Evolutionary conservation across 2,113 vertebrate species (phyloP).

Genomic region (Peucedramus taeniatus): DNA sequence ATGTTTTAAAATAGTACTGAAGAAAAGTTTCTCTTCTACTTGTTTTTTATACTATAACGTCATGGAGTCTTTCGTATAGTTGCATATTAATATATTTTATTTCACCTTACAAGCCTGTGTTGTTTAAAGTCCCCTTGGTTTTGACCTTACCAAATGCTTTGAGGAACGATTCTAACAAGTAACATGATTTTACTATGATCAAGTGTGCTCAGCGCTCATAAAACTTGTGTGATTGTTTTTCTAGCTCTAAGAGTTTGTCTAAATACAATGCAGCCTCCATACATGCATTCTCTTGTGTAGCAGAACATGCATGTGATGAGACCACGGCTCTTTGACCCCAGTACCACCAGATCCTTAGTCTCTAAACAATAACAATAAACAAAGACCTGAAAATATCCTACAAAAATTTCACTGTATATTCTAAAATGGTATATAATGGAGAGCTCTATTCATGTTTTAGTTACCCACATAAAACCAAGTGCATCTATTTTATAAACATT

Average conservation of each 20-base stretch:
- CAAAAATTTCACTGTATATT: not conserved
- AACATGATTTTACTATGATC: not conserved
- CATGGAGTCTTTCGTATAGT: not conserved
- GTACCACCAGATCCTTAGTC: not conserved
- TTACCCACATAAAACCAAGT: not conserved
- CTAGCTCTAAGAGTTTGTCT: not conserved
- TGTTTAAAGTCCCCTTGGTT: not conserved
- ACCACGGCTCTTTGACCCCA: not conserved
- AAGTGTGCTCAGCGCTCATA: not conserved
- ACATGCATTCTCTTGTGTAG: rapidly evolving
- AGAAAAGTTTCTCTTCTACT: not conserved
- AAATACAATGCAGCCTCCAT: not conserved
- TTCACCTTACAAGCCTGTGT: not conserved
- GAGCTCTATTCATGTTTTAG: not conserved
- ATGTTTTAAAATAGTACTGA: not conserved
- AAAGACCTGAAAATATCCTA: not conserved
- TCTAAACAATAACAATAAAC: not conserved
- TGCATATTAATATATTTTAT: not conserved
- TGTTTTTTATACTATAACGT: not conserved
- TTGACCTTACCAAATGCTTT: not conserved
- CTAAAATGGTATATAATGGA: not conserved
- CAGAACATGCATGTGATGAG: not conserved
- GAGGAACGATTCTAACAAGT: not conserved
- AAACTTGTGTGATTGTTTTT: not conserved
- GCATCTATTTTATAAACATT: not conserved